A percentile compares a stretch with the other conserved stretches of the same genome.
These are phyloP conservation scores for Actias luna DNA, from an alignment of 2,888 invertebrate species.

Conservation along the genomic window DNA sequence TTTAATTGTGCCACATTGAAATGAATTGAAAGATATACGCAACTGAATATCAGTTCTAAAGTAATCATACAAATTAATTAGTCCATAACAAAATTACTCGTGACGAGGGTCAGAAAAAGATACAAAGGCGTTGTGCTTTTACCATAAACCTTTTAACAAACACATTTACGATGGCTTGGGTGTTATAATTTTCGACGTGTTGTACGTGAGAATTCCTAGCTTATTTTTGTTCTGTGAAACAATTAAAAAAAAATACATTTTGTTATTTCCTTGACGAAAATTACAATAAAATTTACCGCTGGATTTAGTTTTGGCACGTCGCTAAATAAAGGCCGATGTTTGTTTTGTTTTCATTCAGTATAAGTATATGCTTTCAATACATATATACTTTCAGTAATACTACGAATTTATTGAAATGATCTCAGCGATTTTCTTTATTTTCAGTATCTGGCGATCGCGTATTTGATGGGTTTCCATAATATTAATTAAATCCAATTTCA, in stretches of 20 bases:
- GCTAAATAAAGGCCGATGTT: background rate
- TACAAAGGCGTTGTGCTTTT: slow-evolving; percentile 47
- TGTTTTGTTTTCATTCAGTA: background rate
- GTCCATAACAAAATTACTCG: slow-evolving; percentile 60
- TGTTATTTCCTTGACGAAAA: background rate
- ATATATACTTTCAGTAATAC: background rate
- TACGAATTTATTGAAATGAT: background rate
- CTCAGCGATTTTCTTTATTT: background rate
- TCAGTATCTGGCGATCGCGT: background rate
- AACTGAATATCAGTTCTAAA: slow-evolving; percentile 21
- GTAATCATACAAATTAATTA: slow-evolving; percentile 49
- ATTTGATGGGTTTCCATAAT: too few relatives aligned
- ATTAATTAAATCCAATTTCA: too few relatives aligned
- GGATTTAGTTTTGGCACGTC: slow-evolving; percentile 5
- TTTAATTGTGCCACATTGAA: background rate
- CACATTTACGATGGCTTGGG: slow-evolving; percentile 48
- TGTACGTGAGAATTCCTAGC: slow-evolving; percentile 10
- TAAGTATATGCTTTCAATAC: background rate
- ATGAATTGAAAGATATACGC: background rate
- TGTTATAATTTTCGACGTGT: slow-evolving; percentile 17
- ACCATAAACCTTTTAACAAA: slow-evolving; percentile 60
- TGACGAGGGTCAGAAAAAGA: slow-evolving; percentile 67
- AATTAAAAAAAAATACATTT: background rate
- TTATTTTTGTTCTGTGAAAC: slow-evolving; percentile 8
- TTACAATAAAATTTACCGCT: slow-evolving; percentile 4